Percentiles rank a stretch among this genome's conserved stretches.
Evolutionary conservation across 2,797 vertebrate species (phyloP).

Genomic region (Alectoris magna): DNA sequence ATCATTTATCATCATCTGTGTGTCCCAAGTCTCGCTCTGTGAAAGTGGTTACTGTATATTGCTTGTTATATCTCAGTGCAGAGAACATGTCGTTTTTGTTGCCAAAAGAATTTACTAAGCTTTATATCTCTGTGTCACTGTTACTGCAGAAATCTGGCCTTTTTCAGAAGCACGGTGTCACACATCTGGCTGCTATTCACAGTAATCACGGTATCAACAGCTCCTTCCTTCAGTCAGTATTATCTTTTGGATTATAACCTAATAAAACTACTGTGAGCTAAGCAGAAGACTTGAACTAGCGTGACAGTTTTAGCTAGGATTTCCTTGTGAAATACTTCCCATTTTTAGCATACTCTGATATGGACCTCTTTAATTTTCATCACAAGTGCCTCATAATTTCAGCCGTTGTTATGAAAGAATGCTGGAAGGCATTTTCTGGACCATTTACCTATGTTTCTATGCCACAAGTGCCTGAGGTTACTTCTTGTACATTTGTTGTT

Average conservation of each 20-base stretch:
- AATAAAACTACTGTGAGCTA: background rate
- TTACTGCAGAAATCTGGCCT: background rate
- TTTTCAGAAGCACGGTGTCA: background rate
- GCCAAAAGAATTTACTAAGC: background rate
- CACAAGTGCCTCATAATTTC: background rate
- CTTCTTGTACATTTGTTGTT: background rate
- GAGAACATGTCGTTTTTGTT: background rate
- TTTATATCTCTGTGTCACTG: background rate
- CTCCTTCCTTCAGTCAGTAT: background rate
- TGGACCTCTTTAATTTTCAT: constrained; percentile 5
- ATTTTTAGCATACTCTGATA: background rate
- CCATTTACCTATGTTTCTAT: background rate
- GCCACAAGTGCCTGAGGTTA: background rate
- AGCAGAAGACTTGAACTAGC: background rate
- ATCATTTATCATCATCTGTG: background rate
- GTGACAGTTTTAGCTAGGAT: background rate
- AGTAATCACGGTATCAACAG: background rate
- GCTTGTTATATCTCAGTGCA: background rate
- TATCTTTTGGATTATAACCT: background rate
- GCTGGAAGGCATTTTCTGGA: constrained; percentile 16
- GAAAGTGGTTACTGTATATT: background rate
- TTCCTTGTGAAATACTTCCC: background rate
- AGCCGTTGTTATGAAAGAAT: constrained; percentile 6
- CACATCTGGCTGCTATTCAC: background rate
- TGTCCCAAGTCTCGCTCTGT: background rate